Evolutionary conservation across 2,797 vertebrate genomes (phyloP), one percentile per base, ranked within the genome.

Genomic region (Monodelphis domestica): DNA sequence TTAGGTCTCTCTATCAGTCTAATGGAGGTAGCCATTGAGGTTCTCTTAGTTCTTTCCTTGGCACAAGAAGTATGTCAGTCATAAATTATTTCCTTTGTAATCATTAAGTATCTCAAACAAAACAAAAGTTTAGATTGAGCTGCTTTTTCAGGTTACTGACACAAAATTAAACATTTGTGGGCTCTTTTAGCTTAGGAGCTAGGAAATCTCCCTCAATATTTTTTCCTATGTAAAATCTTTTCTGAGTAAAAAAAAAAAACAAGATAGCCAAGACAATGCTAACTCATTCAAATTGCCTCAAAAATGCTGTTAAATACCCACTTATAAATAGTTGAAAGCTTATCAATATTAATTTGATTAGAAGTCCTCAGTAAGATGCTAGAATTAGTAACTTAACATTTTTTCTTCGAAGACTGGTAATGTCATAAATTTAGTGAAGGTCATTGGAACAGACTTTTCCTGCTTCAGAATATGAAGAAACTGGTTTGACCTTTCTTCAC

Each of bases 11-110:
- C 99, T 98, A 98, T 99, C 99, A 98, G 99, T 99, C 99, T 99
- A 99, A 99, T 99, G 99, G 99, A 99, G 99, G 99, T 98, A 99
- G 99, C 99, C 70, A 50, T 98, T 98, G 98, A 99, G 98, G 99
- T 98, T 98, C 98, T 98, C 98, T 98, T 98, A 98, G 98, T 98
- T 98, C 98, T 98, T 98, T 98, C 98, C 98, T 98, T 99, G 98
- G 98, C 99, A 99, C 98, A 98, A 98, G 98, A 98, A 99, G 97
- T 98, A 98, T 98, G 98, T 98, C 99, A 98, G 98, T 98, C 98
- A 98, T 98, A 98, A 99, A 98, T 99, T 98, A 98, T 98, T 98
- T 98, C 98, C 98, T 98, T 98, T 98, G 98, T 98, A 98, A 98
- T 98, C 98, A 98, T 98, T 98, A 98, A 98, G 98, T 98, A 98